phyloP scores from a whole-genome alignment of 2,888 invertebrate genomes.

The Laothoe populi region DNA sequence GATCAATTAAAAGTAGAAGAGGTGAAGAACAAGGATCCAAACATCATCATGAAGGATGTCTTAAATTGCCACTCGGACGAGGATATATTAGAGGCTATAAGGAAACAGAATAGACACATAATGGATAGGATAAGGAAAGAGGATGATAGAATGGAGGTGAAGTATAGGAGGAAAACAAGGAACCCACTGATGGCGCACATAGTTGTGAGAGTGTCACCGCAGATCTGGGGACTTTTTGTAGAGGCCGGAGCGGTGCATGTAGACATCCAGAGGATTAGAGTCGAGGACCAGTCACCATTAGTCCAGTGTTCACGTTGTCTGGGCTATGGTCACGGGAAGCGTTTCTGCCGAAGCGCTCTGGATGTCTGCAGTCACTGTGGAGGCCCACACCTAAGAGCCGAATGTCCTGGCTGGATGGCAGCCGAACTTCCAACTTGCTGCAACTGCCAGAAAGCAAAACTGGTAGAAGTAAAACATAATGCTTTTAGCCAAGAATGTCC shows the following conservation, averaged over 20 bases:
- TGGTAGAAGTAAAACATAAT: background rate
- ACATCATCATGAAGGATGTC: constrained; percentile 30
- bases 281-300: no score
- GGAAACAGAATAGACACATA: constrained; percentile 23
- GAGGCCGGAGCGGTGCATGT: no score
- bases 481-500: background rate
- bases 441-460: background rate
- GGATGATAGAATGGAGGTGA: background rate
- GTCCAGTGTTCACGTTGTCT: no score
- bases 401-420: constrained; percentile 5
- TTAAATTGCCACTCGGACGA: constrained; percentile 32
- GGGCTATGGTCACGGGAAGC: no score
- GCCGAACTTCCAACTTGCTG: background rate
- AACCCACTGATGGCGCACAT: constrained; percentile 31
- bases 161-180: constrained; percentile 27
- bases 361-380: no score
- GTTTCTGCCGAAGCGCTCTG: no score
- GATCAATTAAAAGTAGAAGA: constrained; percentile 29
- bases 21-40: constrained; percentile 34
- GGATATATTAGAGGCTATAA: constrained; percentile 30
- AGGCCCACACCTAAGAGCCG: background rate
- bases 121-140: background rate
- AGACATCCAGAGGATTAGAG: no score
- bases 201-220: no score
- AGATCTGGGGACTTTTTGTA: constrained; percentile 29